Percentiles rank a stretch among this genome's conserved stretches.
These are phyloP conservation scores for Gobionotothen gibberifrons DNA, from an alignment of 2,797 vertebrate genomes.

Conservation along the genomic window DNA sequence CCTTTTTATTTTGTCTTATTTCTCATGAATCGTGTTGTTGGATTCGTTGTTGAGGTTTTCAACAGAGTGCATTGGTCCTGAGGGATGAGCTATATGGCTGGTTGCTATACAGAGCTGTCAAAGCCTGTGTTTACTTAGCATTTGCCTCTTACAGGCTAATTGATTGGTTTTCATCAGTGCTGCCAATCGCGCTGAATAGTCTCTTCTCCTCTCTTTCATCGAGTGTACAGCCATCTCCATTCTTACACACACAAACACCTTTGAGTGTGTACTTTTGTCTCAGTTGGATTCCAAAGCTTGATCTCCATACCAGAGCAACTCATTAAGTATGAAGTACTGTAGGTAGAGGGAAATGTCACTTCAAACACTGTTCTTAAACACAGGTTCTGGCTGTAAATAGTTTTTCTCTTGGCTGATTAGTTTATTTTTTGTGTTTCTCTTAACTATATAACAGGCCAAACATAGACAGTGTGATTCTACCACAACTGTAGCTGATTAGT, in stretches of 20 bases:
- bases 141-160: conserved; percentile 56
- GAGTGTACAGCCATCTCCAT: conserved; percentile 17
- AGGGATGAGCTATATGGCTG: conserved; percentile 24
- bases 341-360: conserved; percentile 11
- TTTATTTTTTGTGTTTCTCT: conserved; percentile 4
- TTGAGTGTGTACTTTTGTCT: conserved; percentile 15
- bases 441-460: not conserved
- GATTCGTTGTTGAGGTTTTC: not conserved
- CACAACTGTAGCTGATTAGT: too few relatives aligned
- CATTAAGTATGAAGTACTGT: conserved; percentile 8
- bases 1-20: too few relatives aligned
- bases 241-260: conserved; percentile 11
- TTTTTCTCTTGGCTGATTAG: not conserved
- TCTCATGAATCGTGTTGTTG: too few relatives aligned
- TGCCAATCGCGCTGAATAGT: conserved; percentile 19
- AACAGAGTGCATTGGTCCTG: not conserved
- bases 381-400: not conserved
- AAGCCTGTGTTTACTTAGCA: conserved; percentile 43
- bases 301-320: conserved; percentile 18
- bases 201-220: conserved; percentile 29
- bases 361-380: conserved; percentile 6
- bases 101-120: conserved; percentile 44
- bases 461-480: not conserved
- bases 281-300: conserved; percentile 2
- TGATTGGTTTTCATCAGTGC: conserved; percentile 48